These are phyloP conservation scores for Opisthograptis luteolata DNA, from an alignment of 2,888 invertebrate species.

Conservation along the genomic window DNA sequence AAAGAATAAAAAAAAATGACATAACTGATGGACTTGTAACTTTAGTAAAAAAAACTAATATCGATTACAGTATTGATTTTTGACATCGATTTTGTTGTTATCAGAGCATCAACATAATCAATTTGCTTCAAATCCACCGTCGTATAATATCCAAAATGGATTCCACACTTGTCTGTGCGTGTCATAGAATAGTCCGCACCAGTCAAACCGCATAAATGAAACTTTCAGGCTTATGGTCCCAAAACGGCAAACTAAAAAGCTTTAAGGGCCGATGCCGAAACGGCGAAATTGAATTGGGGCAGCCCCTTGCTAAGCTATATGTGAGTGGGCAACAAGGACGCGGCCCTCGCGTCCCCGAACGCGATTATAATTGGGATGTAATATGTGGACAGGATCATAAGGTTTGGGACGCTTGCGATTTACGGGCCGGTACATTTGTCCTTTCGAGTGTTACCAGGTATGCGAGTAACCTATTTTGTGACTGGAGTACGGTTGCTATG, in stretches of 20 bases:
- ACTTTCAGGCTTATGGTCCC: slow-evolving; percentile 59
- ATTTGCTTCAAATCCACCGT: background rate
- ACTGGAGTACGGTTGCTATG: background rate
- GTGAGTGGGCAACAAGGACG: slow-evolving; percentile 70
- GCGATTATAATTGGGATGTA: slow-evolving; percentile 77
- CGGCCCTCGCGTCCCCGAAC: slow-evolving; percentile 59
- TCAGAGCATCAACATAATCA: no score
- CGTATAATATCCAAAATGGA: slow-evolving; percentile 9
- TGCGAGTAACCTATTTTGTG: slow-evolving; percentile 35
- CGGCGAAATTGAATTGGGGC: slow-evolving; percentile 71
- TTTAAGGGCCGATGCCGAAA: slow-evolving; percentile 53
- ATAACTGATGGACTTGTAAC: no score
- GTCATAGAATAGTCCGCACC: slow-evolving; percentile 29
- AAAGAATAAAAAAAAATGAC: no score
- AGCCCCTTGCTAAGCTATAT: slow-evolving; percentile 76
- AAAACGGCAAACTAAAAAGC: slow-evolving; percentile 68
- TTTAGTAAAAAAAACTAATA: no score
- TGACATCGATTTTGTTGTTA: no score
- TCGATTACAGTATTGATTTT: no score
- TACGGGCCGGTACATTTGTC: slow-evolving; percentile 53
- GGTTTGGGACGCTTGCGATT: slow-evolving; percentile 50
- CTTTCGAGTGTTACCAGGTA: slow-evolving; percentile 36
- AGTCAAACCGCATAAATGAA: slow-evolving; percentile 49
- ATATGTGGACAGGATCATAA: slow-evolving; percentile 67
- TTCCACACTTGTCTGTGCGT: slow-evolving; percentile 3